Percentiles rank a stretch among this genome's conserved stretches.
Conservation (phyloP, 2,797 vertebrate genomes). For the Cetoscarus ocellatus region DNA sequence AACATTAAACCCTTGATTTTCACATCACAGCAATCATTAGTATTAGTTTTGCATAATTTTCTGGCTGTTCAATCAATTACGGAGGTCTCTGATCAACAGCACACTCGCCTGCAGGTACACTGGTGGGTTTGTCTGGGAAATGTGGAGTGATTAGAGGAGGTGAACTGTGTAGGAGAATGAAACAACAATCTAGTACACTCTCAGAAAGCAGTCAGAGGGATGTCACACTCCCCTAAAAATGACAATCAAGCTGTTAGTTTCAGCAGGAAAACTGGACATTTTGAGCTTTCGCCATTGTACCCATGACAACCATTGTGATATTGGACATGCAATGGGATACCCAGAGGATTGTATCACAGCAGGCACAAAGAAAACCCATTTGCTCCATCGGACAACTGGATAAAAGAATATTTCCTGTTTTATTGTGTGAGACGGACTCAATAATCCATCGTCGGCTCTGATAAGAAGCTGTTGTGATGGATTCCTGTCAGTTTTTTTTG, state of each 20-base stretch:
- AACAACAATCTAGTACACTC: slow-evolving; percentile 28
- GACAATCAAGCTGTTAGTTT: slow-evolving; percentile 9
- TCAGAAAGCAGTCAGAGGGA: neutral
- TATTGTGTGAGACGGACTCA: slow-evolving; percentile 32
- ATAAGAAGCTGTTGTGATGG: slow-evolving; percentile 46
- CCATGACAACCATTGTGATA: slow-evolving; percentile 67
- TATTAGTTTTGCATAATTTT: slow-evolving; percentile 53
- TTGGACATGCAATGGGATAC: slow-evolving; percentile 56
- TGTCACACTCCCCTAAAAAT: slow-evolving; percentile 6
- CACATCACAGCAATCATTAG: slow-evolving; percentile 39
- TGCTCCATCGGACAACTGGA: slow-evolving; percentile 36
- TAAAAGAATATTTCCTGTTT: slow-evolving; percentile 45
- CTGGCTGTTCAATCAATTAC: slow-evolving; percentile 57
- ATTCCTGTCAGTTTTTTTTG: slow-evolving; percentile 28
- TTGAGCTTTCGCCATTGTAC: slow-evolving; percentile 36
- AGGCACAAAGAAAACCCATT: slow-evolving; percentile 62
- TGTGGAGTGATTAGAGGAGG: slow-evolving; percentile 50
- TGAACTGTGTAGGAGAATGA: slow-evolving; percentile 21
- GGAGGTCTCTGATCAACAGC: slow-evolving; percentile 53
- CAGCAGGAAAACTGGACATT: neutral
- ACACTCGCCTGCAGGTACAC: slow-evolving; percentile 48
- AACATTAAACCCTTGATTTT: slow-evolving; percentile 44
- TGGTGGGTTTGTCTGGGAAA: slow-evolving; percentile 39
- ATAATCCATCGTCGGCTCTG: slow-evolving; percentile 42
- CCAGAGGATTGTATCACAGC: slow-evolving; percentile 45